A percentile compares a stretch with the other conserved stretches of the same genome.
These are phyloP conservation scores for Agrochola macilenta DNA, from an alignment of 2,888 invertebrate species.

Conservation along the genomic window DNA sequence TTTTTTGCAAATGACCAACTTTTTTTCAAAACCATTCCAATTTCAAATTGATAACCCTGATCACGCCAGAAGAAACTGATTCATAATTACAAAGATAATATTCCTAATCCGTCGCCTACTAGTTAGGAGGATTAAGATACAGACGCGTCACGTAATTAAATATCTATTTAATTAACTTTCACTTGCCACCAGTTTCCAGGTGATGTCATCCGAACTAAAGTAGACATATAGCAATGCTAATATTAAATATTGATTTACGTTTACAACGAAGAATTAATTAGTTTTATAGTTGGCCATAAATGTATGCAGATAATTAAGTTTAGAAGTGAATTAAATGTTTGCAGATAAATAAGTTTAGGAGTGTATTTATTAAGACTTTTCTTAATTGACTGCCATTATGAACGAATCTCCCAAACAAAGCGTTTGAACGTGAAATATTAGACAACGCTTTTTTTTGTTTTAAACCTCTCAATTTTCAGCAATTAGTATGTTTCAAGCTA, in stretches of 20 bases:
- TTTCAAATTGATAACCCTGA: background rate
- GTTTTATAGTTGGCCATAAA: conserved; percentile 60
- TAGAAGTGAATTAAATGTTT: conserved; percentile 43
- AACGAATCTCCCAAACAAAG: background rate
- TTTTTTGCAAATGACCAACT: background rate
- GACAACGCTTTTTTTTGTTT: background rate
- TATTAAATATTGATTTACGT: conserved; percentile 61
- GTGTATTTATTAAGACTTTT: conserved; percentile 34
- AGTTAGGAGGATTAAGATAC: conserved; percentile 66
- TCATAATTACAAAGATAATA: conserved; percentile 44
- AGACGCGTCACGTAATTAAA: conserved; percentile 70
- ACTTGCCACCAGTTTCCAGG: conserved; percentile 70
- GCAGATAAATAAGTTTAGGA: conserved; percentile 36
- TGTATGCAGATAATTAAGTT: conserved; percentile 38
- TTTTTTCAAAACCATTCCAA: background rate
- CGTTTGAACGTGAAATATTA: background rate
- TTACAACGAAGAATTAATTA: conserved; percentile 59
- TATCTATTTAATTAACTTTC: conserved; percentile 83
- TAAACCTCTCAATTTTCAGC: background rate
- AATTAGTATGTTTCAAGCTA: background rate
- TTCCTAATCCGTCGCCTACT: conserved; percentile 62
- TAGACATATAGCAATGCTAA: conserved; percentile 50
- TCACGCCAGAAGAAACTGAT: conserved; percentile 17
- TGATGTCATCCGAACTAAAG: conserved; percentile 79
- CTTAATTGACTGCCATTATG: conserved; percentile 20